Conservation (phyloP, 2,888 invertebrate genomes). For the Drosophila anomalata region DNA sequence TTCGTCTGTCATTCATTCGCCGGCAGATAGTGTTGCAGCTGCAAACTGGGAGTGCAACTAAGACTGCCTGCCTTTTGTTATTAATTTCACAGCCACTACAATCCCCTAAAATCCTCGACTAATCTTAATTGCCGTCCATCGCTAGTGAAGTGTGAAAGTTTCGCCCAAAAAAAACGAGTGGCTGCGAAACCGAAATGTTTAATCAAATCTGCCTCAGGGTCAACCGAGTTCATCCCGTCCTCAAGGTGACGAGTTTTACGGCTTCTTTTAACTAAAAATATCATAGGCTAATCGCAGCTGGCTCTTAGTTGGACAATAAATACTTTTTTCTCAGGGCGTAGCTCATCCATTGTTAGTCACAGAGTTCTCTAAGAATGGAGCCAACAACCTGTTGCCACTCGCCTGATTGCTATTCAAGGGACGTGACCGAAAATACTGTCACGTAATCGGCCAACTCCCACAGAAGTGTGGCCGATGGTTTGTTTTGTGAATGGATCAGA, state of each 20-base stretch:
- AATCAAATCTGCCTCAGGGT: constrained; percentile 25
- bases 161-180: constrained; percentile 6
- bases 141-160: constrained; percentile 61
- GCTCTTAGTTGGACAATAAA: constrained; percentile 1
- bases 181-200: constrained; percentile 3
- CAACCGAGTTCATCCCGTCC: constrained; percentile 14
- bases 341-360: constrained; percentile 22
- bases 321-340: constrained; percentile 30
- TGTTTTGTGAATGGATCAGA: constrained; percentile 27
- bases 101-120: constrained; percentile 34
- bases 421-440: constrained; percentile 71
- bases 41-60: constrained; percentile 15
- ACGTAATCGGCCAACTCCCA: constrained; percentile 56
- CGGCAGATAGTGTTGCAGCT: constrained; percentile 2
- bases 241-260: constrained; percentile 23
- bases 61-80: constrained; percentile 30
- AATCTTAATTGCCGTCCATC: constrained; percentile 50
- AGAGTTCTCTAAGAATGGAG: neutral
- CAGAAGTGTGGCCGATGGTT: constrained; percentile 13
- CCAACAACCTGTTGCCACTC: constrained; percentile 36
- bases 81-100: constrained; percentile 18
- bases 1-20: constrained; percentile 35
- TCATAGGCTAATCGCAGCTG: neutral
- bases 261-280: constrained; percentile 7
- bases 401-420: constrained; percentile 51